A percentile compares a stretch with the other conserved stretches of the same genome.
phyloP scores from a whole-genome alignment of 53 echinoderm and acorn worm species.

The Holothuria leucospilota region DNA sequence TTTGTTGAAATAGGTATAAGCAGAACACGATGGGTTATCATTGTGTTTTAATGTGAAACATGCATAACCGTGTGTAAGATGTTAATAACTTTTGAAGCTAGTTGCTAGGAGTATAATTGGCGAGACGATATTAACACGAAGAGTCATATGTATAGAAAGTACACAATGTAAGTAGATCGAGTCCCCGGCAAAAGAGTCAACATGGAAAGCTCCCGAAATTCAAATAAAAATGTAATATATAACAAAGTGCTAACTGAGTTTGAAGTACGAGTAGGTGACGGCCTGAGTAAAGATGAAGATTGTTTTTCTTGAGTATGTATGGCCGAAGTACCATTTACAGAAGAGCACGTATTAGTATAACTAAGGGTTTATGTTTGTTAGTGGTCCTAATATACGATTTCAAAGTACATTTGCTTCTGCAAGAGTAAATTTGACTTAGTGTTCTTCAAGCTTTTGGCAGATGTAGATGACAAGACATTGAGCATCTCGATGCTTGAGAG shows the following conservation, averaged over 20 bases:
- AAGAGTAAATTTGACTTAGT: conserved; percentile 66
- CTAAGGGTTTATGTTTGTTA: conserved; percentile 66
- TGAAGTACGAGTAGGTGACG: conserved; percentile 34
- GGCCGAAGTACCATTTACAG: conserved; percentile 16
- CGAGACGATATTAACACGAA: no score
- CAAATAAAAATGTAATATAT: conserved; percentile 99
- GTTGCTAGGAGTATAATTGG: no score
- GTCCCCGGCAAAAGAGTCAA: conserved; percentile 75
- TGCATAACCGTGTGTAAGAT: no score
- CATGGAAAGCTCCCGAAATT: conserved; percentile 83
- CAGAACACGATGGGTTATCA: no score
- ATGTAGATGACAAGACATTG: neutral
- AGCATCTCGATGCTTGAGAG: neutral
- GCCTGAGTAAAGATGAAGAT: conserved; percentile 25
- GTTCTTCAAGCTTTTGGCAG: conserved; percentile 37
- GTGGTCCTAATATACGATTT: conserved; percentile 74
- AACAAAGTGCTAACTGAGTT: conserved; percentile 80
- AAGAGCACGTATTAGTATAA: conserved; percentile 64
- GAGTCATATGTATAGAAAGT: neutral
- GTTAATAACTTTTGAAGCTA: no score
- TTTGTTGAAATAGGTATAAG: conserved; percentile 11
- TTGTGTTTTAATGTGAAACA: no score
- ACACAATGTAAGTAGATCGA: conserved; percentile 17
- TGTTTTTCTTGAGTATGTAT: conserved; percentile 1
- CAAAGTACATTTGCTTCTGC: conserved; percentile 69